Conservation (phyloP, 2,888 invertebrate genomes). For the Torymus aiolomorphi region DNA sequence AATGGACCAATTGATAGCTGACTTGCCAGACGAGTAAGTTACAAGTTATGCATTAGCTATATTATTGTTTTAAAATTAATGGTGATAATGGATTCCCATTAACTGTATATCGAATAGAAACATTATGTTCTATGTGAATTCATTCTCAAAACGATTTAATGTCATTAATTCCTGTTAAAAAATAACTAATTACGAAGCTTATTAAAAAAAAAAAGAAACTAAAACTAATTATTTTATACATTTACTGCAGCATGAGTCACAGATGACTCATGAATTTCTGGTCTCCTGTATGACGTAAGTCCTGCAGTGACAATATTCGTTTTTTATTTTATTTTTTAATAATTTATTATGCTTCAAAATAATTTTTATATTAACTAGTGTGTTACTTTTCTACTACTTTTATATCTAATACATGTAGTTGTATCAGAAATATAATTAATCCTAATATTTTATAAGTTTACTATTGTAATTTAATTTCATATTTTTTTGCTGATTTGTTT, state of each 20-base stretch:
- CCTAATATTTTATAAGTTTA: neutral
- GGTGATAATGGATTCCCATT: too few relatives aligned
- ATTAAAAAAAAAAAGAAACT: neutral
- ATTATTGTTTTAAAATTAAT: too few relatives aligned
- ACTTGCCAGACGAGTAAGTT: slow-evolving; percentile 67
- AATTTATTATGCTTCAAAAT: slow-evolving; percentile 4
- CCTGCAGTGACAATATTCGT: slow-evolving; percentile 12
- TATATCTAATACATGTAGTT: too few relatives aligned
- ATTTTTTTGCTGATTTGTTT: too few relatives aligned
- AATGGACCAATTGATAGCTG: slow-evolving; percentile 65
- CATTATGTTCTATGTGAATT: too few relatives aligned
- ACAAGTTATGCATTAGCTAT: neutral
- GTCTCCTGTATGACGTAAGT: slow-evolving; percentile 13
- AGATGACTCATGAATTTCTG: slow-evolving; percentile 34
- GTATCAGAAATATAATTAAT: neutral
- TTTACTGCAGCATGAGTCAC: slow-evolving; percentile 32
- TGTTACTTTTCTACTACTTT: neutral
- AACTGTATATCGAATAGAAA: too few relatives aligned
- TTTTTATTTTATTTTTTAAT: slow-evolving; percentile 16
- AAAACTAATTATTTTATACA: slow-evolving; percentile 10
- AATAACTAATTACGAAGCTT: too few relatives aligned
- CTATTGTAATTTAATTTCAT: too few relatives aligned
- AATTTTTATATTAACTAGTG: neutral
- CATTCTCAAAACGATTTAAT: too few relatives aligned
- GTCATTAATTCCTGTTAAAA: too few relatives aligned